A percentile compares a stretch with the other conserved stretches of the same genome.
Evolutionary conservation across 2,888 invertebrate species (phyloP).

Genomic region (Chalcosyrphus nemorum): DNA sequence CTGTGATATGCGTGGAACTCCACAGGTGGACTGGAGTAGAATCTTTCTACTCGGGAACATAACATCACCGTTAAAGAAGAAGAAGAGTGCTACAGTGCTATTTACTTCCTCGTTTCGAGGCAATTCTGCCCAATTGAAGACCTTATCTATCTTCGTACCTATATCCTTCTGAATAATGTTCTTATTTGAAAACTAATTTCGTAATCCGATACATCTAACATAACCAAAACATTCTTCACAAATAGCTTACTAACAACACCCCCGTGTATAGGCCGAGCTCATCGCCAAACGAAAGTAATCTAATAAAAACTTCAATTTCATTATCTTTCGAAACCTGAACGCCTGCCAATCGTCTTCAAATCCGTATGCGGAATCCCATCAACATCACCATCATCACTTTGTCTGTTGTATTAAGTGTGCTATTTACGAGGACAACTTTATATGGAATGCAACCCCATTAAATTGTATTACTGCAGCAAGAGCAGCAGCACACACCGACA

Average conservation of each 20-base stretch:
- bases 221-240: background rate
- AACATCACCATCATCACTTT: slow-evolving; percentile 21
- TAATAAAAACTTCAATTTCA: slow-evolving; percentile 16
- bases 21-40: no score
- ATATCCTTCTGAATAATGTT: background rate
- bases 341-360: slow-evolving; percentile 26
- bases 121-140: no score
- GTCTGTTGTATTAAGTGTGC: slow-evolving; percentile 3
- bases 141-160: no score
- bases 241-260: background rate
- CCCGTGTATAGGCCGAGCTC: background rate
- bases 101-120: no score
- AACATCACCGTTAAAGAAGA: no score
- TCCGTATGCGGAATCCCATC: slow-evolving; percentile 37
- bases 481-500: background rate
- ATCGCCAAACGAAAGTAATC: background rate
- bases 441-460: slow-evolving; percentile 60
- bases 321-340: slow-evolving; percentile 25
- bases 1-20: no score
- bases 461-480: slow-evolving; percentile 5
- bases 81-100: no score
- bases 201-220: background rate
- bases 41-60: no score
- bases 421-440: slow-evolving; percentile 49
- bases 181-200: background rate